Base-by-base conservation (phyloP, 2,888 invertebrate species). In the Macrosoma leucophasiata region DNA sequence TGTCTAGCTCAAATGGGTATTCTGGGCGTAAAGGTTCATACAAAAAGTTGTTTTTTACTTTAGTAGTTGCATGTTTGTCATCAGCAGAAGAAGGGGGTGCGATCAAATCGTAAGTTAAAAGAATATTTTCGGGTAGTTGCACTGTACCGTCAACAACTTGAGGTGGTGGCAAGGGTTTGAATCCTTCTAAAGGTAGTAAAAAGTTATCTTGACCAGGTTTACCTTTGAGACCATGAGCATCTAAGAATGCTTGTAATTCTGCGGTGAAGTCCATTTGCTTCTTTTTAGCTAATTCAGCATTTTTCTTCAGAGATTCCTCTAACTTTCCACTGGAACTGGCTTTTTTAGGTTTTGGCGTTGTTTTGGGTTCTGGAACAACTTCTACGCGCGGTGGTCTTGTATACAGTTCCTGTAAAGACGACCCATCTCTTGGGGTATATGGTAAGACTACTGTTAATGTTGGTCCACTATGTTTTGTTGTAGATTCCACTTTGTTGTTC, bases 361-460 rank as follows among this genome's bases (percentile, higher is more conserved):
- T 52, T 32, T 65, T 62, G 2, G 63, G 55, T 39, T 63, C 70
- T 13, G 68, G 61, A 2, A 90, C 71, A 25, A 89, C 79, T 57
- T 87, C 85, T 1, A 88, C 84, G 40, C 90, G 72, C 1, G 91
- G 91, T 24, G 88, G 86, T 59, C 86, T 88, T 2, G 90, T 90
- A 51, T 87, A 91, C 1, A 91, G 62, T 47, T 90, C 90, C 52
- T 89, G 86, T 29, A 91, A 68, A 3, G 84, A 76, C 1, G 84
- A 78, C 1, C 85, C 78, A 46, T 87, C 86, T 19, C 87, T 70
- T 4, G 87, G 82, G 25, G 88, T 86, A 50, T 89, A 88, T 0
- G 91, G 91, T 47, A 90, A 66, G 1, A 91, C 91, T 0, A 91
- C 86, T 86, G 88, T 89, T 10, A 91, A 60, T 0, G 89, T 86